Evolutionary conservation across 2,888 invertebrate species (phyloP).

Genomic region (Venustoraphidia nigricollis): DNA sequence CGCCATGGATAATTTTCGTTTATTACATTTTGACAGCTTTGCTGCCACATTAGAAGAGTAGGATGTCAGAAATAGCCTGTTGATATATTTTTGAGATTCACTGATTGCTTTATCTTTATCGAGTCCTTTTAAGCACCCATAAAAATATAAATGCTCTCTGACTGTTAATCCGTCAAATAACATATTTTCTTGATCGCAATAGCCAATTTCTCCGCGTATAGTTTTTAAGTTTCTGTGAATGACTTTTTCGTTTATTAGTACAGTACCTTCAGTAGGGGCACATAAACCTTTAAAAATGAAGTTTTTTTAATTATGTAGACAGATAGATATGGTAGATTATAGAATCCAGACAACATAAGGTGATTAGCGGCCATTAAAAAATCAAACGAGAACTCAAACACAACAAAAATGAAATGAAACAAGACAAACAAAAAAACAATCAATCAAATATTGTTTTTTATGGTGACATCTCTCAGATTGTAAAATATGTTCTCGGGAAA

Average conservation of each 20-base stretch:
- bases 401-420: too few species aligned
- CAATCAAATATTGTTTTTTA: too few species aligned
- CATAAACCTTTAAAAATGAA: slow-evolving; percentile 45
- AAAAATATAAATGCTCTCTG: slow-evolving; percentile 69
- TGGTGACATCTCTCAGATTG: too few species aligned
- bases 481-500: too few species aligned
- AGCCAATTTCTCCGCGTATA: slow-evolving; percentile 61
- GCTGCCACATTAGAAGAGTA: slow-evolving; percentile 44
- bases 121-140: slow-evolving; percentile 55
- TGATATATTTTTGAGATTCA: slow-evolving; percentile 39
- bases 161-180: slow-evolving; percentile 71
- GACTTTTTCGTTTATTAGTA: slow-evolving; percentile 55
- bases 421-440: too few species aligned
- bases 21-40: slow-evolving; percentile 83
- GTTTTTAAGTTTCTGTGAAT: slow-evolving; percentile 44
- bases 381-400: too few species aligned
- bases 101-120: slow-evolving; percentile 24
- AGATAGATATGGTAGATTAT: too few species aligned
- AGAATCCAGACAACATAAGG: too few species aligned
- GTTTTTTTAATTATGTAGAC: not conserved
- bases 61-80: slow-evolving; percentile 37
- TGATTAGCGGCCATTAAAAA: too few species aligned
- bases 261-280: slow-evolving; percentile 51
- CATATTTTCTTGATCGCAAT: slow-evolving; percentile 85
- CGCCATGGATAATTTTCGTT: slow-evolving; percentile 71